Base-by-base conservation (phyloP, 2,113 vertebrate species). In the Gymnorhina tibicen region DNA sequence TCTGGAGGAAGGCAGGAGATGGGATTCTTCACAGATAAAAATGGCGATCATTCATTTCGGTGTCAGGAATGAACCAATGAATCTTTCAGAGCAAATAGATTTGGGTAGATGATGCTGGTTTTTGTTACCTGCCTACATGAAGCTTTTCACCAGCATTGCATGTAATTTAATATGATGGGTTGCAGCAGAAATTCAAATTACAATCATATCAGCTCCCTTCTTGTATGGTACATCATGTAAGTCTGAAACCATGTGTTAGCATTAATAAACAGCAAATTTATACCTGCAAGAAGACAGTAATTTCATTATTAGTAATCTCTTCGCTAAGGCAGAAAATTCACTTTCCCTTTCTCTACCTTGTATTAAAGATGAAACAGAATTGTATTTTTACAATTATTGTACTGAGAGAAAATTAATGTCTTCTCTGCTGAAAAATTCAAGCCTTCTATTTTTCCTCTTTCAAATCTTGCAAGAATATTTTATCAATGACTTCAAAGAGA, bases 331-430 rank as follows among this genome's bases (percentile, higher is more conserved):
- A 87, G 55, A 87, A 64, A 68, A 78, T 72, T 83, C 55, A 62
- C 66, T 95, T 94, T 79, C 68, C 11, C 23, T 42, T 89, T 93
- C 68, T 78, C 85, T 90, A 56, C n/a, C 32, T 93, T 91, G 41
- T 59, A 85, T 87, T 86, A 87, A 95, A 95, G 80, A 92, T 95
- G 93, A 95, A 97, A 96, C n/a, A 79, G 89, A 95, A 93, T 87
- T 92, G 16, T 79, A 76, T 90, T 97, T 96, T 95, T 95, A n/a
- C 86, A 79, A 23, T 73, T 88, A 95, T 55, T 94, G n/a, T 83
- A 88, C 64, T 23, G 14, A 67, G 37, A 78, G 30, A 91, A 96
- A 81, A 96, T 95, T 67, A 95, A 46, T 83, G 7, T 32, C 41
- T 50, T 52, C 55, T 53, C 59, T 67, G 21, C 28, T 93, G 49